Percentiles rank a stretch among this genome's conserved stretches.
Conservation (phyloP, 2,797 vertebrate genomes). For the Clarias laeviceps region DNA sequence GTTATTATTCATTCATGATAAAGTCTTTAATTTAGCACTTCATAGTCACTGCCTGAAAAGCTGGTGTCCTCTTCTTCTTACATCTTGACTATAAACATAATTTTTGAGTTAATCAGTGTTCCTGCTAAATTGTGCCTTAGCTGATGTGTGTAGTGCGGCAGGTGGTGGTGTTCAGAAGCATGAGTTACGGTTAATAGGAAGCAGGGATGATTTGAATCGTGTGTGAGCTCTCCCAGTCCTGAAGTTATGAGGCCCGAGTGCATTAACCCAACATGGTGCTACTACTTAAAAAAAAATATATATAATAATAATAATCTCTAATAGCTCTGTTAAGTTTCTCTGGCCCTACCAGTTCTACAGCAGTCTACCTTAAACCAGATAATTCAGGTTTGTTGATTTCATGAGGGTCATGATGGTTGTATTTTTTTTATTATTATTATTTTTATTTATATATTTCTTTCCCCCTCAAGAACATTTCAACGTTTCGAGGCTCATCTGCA, state of each 20-base stretch:
- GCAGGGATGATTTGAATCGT: neutral
- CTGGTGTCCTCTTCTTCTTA: no score
- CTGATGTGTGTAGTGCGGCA: neutral
- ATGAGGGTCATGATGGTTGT: neutral
- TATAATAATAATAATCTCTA: no score
- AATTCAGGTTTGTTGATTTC: neutral
- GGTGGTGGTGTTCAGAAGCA: neutral
- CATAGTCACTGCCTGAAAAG: no score
- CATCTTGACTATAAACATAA: no score
- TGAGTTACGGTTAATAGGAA: neutral
- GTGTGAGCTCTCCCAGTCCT: neutral
- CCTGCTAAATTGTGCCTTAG: neutral
- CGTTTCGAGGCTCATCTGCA: neutral
- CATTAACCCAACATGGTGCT: no score
- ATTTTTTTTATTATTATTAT: no score
- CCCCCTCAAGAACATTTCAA: neutral
- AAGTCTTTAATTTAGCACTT: no score
- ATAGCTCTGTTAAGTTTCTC: neutral
- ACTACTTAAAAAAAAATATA: no score
- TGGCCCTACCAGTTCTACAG: neutral
- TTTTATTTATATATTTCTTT: no score
- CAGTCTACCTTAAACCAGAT: conserved; percentile 1
- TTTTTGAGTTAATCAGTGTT: neutral
- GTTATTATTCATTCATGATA: no score
- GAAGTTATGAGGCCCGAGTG: no score